A percentile compares a stretch with the other conserved stretches of the same genome.
phyloP scores from a whole-genome alignment of 92 coral and sea anemone genomes.

The Zoanthus gigantus region DNA sequence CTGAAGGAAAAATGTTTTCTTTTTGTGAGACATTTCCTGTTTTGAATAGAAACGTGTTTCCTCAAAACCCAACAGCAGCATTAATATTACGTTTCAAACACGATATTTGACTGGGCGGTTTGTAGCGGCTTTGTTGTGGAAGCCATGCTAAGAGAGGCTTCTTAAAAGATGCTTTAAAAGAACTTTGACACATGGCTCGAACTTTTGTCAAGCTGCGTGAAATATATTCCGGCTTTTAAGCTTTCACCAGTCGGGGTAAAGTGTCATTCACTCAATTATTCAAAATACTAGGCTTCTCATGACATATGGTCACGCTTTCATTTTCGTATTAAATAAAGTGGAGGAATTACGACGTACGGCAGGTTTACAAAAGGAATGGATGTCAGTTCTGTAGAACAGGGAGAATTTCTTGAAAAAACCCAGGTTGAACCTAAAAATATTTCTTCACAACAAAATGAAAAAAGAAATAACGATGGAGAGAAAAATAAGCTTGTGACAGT shows the following conservation, averaged over 20 bases:
- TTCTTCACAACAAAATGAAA: background rate
- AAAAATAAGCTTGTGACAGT: background rate
- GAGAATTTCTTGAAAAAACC: background rate
- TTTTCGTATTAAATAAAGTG: background rate
- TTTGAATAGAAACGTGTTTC: background rate
- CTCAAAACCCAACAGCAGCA: background rate
- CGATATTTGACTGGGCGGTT: background rate
- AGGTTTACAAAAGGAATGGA: background rate
- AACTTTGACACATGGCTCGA: background rate
- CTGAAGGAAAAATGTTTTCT: background rate
- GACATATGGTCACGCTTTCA: slow-evolving; percentile 32
- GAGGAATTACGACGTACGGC: background rate
- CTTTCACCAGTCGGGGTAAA: slow-evolving; percentile 16
- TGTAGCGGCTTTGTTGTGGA: background rate
- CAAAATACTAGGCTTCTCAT: background rate
- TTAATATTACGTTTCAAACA: background rate
- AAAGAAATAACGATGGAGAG: background rate
- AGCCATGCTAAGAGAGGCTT: background rate
- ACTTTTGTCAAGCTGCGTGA: background rate
- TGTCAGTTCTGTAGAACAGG: background rate
- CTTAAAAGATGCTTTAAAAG: background rate
- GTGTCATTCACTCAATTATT: slow-evolving; percentile 18
- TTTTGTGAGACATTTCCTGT: slow-evolving; percentile 19
- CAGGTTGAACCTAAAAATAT: background rate
- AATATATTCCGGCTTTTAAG: slow-evolving; percentile 18